Evolutionary conservation across 2,888 invertebrate species (phyloP), one percentile per base, ranked within the genome.

Genomic region (Drosophila kuntzei): DNA sequence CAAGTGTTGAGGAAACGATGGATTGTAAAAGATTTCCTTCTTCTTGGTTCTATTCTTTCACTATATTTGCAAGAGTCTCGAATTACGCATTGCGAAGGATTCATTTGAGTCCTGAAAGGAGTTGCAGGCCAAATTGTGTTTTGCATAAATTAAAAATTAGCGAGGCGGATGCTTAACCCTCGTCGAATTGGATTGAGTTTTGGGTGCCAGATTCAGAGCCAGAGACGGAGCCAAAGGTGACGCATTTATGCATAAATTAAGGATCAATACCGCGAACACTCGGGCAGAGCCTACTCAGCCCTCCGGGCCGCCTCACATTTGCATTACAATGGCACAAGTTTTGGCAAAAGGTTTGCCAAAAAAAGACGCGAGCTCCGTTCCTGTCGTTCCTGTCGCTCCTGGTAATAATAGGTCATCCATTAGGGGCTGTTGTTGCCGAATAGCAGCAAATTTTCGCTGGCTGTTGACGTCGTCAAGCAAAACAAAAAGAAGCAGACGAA

Each of bases 201-300:
- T 53, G 51, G 27, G 39, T 34, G 27, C 27, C 27, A 27, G 27
- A n/a, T n/a, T 34, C 20, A n/a, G 47, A 20, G 36, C 36, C n/a
- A 29, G 18, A 79, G 71, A n/a, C n/a, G n/a, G n/a, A 27, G 27
- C 74, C 85, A 81, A 81, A 90, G 90, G 89, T 90, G 84, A 86
- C 75, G 79, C 86, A 86, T 90, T 90, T 89, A 79, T 92, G 91
- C 91, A 92, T 92, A 91, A 91, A 91, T 91, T 92, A 92, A 90
- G 89, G 91, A 91, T 92, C 91, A 91, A 92, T 91, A 85, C 87
- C 76, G 82, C 79, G 77, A 75, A 58, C 3, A 66, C 59, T 55
- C 63, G 46, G 22, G 20, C 57, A 39, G 54, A 36, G 57, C 46
- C 60, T 32, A 41, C 43, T n/a, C 60, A 74, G 77, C 66, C 74